These are phyloP conservation scores for Cantharis rustica DNA, from an alignment of 2,888 invertebrate genomes.

Conservation along the genomic window DNA sequence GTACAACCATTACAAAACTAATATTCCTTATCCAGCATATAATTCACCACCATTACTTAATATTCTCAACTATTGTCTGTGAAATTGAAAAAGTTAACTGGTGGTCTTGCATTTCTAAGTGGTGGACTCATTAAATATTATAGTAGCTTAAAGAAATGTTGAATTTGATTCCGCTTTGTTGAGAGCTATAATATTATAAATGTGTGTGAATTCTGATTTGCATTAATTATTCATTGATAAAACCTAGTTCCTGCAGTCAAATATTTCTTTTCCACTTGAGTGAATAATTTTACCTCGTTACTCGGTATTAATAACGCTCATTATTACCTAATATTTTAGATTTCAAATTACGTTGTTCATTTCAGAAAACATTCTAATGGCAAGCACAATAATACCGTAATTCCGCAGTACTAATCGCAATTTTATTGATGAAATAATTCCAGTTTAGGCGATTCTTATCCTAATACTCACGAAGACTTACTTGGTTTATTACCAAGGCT, in stretches of 20 bases:
- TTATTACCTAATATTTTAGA: not conserved
- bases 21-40: too few species aligned
- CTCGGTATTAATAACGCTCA: not conserved
- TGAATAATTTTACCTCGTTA: not conserved
- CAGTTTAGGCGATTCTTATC: not conserved
- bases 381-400: not conserved
- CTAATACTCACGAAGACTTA: not conserved
- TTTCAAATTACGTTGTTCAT: not conserved
- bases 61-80: too few species aligned
- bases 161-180: too few species aligned
- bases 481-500: not conserved
- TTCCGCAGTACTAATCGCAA: not conserved
- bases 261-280: not conserved
- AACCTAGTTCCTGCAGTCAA: not conserved
- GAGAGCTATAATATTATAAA: too few species aligned
- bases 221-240: not conserved
- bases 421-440: not conserved
- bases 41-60: too few species aligned
- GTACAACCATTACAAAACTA: too few species aligned
- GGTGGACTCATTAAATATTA: too few species aligned
- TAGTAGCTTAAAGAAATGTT: too few species aligned
- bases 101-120: too few species aligned
- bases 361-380: not conserved
- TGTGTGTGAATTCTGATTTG: not conserved
- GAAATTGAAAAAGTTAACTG: too few species aligned